phyloP scores from a whole-genome alignment of 2,797 vertebrate species.

The Champsocephalus esox region DNA sequence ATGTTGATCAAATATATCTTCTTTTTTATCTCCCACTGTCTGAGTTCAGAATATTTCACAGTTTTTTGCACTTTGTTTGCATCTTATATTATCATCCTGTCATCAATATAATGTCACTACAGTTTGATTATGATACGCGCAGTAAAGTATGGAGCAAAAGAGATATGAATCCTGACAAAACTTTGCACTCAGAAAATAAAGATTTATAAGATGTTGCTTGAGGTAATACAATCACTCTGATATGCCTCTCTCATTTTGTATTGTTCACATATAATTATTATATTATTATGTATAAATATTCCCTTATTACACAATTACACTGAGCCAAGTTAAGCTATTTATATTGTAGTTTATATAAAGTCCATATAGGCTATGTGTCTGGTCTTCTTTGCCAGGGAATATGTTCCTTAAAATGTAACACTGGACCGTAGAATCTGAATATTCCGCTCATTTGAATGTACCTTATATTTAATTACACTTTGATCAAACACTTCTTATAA shows the following conservation, averaged over 20 bases:
- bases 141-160: constrained; percentile 11
- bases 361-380: no score
- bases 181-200: background rate
- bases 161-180: background rate
- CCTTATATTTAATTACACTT: background rate
- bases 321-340: background rate
- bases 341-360: constrained; percentile 2
- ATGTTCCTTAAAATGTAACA: background rate
- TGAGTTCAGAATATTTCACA: constrained; percentile 16
- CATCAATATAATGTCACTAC: constrained; percentile 8
- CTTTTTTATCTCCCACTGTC: constrained; percentile 9
- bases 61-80: background rate
- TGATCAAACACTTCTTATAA: background rate
- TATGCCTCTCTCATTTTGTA: background rate
- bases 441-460: background rate
- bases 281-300: background rate
- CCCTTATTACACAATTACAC: no score
- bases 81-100: background rate
- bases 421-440: background rate
- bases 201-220: background rate
- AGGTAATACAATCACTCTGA: background rate
- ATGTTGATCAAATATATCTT: constrained; percentile 29
- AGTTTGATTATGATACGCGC: constrained; percentile 1
- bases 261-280: background rate
- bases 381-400: background rate